These are phyloP conservation scores for Ondatra zibethicus DNA, from an alignment of 2,113 vertebrate genomes.

Conservation along the genomic window DNA sequence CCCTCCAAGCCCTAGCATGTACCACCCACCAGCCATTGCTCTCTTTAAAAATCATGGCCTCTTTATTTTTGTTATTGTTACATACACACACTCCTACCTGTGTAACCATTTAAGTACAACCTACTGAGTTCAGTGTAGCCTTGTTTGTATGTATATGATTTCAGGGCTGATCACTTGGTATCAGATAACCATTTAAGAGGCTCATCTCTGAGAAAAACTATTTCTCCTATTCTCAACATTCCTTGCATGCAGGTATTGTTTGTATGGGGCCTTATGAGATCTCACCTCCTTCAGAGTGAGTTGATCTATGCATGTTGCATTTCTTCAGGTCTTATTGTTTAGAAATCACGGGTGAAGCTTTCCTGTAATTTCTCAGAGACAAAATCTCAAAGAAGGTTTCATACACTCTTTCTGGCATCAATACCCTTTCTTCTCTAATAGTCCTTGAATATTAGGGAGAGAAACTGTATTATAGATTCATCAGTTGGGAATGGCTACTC, in stretches of 20 bases:
- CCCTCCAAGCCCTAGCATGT: neutral
- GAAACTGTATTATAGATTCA: neutral
- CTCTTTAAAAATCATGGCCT: neutral
- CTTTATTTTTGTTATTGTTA: neutral
- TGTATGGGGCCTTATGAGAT: neutral
- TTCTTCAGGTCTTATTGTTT: neutral
- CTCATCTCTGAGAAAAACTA: neutral
- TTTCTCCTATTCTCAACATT: neutral
- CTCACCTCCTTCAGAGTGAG: neutral
- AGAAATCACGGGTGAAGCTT: neutral
- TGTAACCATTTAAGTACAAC: neutral
- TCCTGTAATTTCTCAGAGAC: neutral
- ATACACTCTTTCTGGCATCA: neutral
- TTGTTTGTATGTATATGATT: neutral
- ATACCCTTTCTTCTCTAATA: neutral
- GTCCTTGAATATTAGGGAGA: neutral
- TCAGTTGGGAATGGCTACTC: neutral
- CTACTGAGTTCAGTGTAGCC: neutral
- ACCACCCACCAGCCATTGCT: neutral
- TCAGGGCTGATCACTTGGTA: neutral
- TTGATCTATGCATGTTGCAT: neutral
- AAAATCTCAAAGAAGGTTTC: neutral
- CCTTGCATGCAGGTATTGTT: neutral
- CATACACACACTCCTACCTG: neutral
- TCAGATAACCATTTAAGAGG: neutral